Evolutionary conservation across 2,888 invertebrate genomes (phyloP).

Genomic region (Cantharis lateralis): DNA sequence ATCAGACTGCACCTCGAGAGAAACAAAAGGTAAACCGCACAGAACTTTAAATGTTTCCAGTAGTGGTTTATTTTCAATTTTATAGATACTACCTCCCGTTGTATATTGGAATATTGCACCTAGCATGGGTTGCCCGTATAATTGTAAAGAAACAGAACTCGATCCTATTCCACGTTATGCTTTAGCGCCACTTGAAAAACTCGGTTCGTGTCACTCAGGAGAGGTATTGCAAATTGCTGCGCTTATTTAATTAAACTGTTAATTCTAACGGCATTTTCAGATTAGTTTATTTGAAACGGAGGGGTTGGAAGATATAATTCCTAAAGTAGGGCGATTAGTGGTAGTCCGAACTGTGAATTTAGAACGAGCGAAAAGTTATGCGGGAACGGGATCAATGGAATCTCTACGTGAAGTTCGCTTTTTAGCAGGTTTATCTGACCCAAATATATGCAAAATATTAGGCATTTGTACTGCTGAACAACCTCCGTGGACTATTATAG

Average conservation of each 20-base stretch:
- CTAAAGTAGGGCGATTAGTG: conserved; percentile 58
- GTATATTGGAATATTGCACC: conserved; percentile 66
- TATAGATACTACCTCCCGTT: conserved; percentile 61
- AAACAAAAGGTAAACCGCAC: conserved; percentile 59
- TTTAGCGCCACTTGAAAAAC: conserved; percentile 61
- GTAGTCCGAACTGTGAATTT: conserved; percentile 60
- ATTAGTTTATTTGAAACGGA: conserved; percentile 62
- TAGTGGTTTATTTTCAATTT: conserved; percentile 29
- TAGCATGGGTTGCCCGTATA: conserved; percentile 64
- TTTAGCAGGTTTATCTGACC: conserved; percentile 68
- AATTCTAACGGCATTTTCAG: conserved; percentile 49
- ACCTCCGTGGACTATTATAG: conserved; percentile 71
- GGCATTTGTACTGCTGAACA: conserved; percentile 64
- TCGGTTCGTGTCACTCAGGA: conserved; percentile 63
- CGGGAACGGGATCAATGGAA: conserved; percentile 52
- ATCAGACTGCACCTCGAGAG: conserved; percentile 64
- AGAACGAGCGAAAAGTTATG: conserved; percentile 54
- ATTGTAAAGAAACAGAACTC: conserved; percentile 63
- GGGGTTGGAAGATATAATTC: conserved; percentile 57
- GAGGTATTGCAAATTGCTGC: conserved; percentile 55
- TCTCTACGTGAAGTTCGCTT: conserved; percentile 69
- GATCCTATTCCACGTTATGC: conserved; percentile 62
- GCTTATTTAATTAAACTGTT: conserved; percentile 36
- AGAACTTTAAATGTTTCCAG: neutral
- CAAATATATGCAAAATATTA: conserved; percentile 68